These are phyloP conservation scores for Nymphicus hollandicus DNA, from an alignment of 2,113 vertebrate genomes.

Conservation along the genomic window DNA sequence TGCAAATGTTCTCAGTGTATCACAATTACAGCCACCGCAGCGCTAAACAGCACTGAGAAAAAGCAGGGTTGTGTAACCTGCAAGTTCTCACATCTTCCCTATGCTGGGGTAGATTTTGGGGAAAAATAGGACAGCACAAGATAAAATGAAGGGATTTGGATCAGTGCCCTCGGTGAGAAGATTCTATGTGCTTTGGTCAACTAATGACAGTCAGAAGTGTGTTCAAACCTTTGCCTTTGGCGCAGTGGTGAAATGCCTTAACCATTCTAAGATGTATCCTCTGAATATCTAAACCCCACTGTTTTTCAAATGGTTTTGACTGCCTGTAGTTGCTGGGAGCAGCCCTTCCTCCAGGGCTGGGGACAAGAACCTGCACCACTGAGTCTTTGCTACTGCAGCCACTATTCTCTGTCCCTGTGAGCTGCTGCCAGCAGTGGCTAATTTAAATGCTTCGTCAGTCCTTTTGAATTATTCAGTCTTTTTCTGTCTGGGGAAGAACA, in stretches of 20 bases:
- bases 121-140: constrained; percentile 30
- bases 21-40: constrained; percentile 13
- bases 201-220: not conserved
- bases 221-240: not conserved
- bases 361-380: not conserved
- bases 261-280: not conserved
- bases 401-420: not conserved
- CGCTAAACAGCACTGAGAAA: constrained; percentile 5
- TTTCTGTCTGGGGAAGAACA: not conserved
- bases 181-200: not conserved
- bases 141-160: not conserved
- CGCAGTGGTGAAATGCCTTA: not conserved
- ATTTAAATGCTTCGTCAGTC: not conserved
- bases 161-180: not conserved
- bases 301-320: not conserved
- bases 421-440: not conserved
- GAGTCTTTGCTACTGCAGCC: no score
- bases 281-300: not conserved
- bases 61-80: not conserved
- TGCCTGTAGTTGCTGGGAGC: not conserved
- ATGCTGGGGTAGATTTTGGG: not conserved
- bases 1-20: constrained; percentile 46
- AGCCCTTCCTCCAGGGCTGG: not conserved
- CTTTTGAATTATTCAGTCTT: not conserved
- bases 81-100: constrained; percentile 18